Evolutionary conservation across 2,888 invertebrate species (phyloP).

Genomic region (Tenthredo distinguenda): DNA sequence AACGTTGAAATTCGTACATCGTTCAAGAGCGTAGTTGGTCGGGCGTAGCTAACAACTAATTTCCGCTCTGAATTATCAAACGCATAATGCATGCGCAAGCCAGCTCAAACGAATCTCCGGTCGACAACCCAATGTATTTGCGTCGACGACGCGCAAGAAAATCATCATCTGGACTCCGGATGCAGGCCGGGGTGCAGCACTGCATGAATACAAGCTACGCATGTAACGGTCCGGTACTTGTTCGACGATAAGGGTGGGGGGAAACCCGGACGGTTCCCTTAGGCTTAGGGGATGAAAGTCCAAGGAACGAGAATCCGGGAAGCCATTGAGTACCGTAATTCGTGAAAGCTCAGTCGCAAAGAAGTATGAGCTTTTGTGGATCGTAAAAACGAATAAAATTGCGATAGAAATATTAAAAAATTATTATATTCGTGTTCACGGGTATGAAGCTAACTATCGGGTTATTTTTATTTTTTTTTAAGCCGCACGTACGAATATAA

Average conservation of each 20-base stretch:
- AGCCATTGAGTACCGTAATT: conserved; percentile 19
- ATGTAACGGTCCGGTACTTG: not conserved
- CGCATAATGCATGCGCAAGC: conserved; percentile 67
- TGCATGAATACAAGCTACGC: not conserved
- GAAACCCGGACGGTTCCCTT: conserved; percentile 1
- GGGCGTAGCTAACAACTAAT: conserved; percentile 72
- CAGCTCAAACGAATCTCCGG: conserved; percentile 69
- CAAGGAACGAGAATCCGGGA: not conserved
- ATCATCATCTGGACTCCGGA: conserved; percentile 11
- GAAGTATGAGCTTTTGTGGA: not conserved
- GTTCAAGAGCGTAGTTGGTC: conserved; percentile 58
- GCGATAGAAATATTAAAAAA: not conserved
- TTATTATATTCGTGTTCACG: not conserved
- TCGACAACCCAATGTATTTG: conserved; percentile 44
- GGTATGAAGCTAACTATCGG: not conserved
- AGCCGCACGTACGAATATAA: not conserved
- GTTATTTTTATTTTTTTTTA: not conserved
- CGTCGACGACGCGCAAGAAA: conserved; percentile 20
- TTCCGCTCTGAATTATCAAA: conserved; percentile 74
- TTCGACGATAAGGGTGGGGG: not conserved
- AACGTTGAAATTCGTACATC: conserved; percentile 54
- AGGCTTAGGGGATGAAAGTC: not conserved
- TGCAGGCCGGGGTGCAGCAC: not conserved
- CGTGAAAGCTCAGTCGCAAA: not conserved
- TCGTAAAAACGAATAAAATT: not conserved